Evolutionary conservation across 2,888 invertebrate genomes (phyloP).

Genomic region (Arrhopalites spinosus): DNA sequence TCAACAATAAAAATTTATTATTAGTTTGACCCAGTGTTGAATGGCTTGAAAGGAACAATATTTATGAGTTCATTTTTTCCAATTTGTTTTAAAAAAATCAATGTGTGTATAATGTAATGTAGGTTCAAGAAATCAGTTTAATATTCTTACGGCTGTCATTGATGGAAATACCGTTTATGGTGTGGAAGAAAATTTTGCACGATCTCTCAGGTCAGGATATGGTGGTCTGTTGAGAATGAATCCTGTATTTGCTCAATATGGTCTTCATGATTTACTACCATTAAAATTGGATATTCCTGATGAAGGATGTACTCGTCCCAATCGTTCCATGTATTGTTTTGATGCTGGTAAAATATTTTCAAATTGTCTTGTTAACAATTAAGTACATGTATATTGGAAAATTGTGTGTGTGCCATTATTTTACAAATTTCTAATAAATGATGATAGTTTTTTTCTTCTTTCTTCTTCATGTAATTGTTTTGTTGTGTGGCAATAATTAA

Average conservation of each 20-base stretch:
- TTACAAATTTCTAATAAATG: conserved; percentile 3
- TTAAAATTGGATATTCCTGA: conserved; percentile 87
- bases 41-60: too few relatives aligned
- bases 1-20: too few relatives aligned
- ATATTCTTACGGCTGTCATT: conserved; percentile 81
- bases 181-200: conserved; percentile 78
- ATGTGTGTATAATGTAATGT: too few relatives aligned
- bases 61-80: too few relatives aligned
- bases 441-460: background rate
- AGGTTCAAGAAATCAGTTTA: conserved; percentile 84
- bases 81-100: too few relatives aligned
- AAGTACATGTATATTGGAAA: too few relatives aligned
- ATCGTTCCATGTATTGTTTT: conserved; percentile 88
- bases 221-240: conserved; percentile 85
- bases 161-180: conserved; percentile 92
- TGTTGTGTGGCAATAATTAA: background rate
- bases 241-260: conserved; percentile 83
- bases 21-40: too few relatives aligned
- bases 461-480: background rate
- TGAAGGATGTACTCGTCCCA: conserved; percentile 88
- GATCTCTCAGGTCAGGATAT: conserved; percentile 79
- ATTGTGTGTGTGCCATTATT: too few relatives aligned
- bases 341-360: conserved; percentile 74
- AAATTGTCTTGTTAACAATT: too few relatives aligned
- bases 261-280: conserved; percentile 84